phyloP scores from a whole-genome alignment of 2,113 vertebrate genomes.

The Procapra przewalskii region DNA sequence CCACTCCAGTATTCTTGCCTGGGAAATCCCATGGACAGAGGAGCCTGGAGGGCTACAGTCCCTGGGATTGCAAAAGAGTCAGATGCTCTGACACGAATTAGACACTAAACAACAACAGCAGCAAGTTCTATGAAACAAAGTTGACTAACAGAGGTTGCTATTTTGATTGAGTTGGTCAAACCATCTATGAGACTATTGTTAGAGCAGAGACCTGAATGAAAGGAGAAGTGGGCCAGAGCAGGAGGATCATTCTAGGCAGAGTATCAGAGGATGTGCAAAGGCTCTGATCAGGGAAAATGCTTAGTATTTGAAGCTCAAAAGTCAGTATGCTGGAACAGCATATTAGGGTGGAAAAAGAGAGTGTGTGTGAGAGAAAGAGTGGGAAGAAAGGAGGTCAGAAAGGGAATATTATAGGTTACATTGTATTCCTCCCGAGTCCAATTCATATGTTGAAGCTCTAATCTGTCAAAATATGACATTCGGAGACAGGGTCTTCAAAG shows the following conservation, averaged over 20 bases:
- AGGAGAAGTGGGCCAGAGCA: neutral
- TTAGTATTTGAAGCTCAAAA: neutral
- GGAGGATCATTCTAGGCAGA: neutral
- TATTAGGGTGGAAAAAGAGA: neutral
- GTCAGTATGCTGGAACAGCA: neutral
- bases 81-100: accelerated
- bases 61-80: neutral
- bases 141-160: neutral
- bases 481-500: neutral
- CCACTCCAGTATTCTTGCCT: neutral
- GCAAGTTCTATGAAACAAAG: neutral
- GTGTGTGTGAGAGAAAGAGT: neutral
- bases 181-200: neutral
- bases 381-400: neutral
- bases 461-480: neutral
- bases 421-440: neutral
- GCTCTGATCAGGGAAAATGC: neutral
- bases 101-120: neutral
- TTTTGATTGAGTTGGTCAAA: neutral
- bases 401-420: neutral
- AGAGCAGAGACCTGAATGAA: neutral
- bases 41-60: neutral
- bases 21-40: neutral
- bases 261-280: neutral
- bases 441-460: neutral